Base-by-base conservation (phyloP, 2,888 invertebrate genomes). In the Ectemnius lituratus region DNA sequence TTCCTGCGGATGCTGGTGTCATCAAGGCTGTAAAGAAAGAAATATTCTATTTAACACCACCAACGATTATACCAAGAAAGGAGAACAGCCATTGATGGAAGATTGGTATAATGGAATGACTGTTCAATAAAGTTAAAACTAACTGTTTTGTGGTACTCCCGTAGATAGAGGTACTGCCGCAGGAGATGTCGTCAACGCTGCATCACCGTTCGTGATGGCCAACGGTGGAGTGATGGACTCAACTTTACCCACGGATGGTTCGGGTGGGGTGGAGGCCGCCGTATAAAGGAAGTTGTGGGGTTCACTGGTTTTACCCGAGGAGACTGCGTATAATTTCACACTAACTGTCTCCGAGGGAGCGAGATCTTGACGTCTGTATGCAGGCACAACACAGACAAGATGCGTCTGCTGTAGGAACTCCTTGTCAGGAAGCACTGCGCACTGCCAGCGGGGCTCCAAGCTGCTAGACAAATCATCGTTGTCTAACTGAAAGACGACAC, bases 351-450 rank as follows among this genome's bases (percentile, higher is more conserved):
- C 96, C 37, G 92, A 74, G 16, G 92, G 88, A 56, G 90, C 91
- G 73, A 95, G 93, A 90, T 95, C 95, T 76, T 93, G 91, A 79
- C 94, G 93, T 84, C 92, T 91, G 92, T 95, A 97, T 23, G 96
- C 93, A 23, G 97, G 97, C 80, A 97, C 95, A 84, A 95, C 95
- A 91, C 97, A 97, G 46, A 97, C 96, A 66, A 97, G 92, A 91
- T 97, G 97, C 23, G 96, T 97, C 95, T 97, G 93, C 89, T 97
- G 97, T 79, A 97, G 92, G 90, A 95, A 97, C 91, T 97, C 97
- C 90, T 97, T 97, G 88, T 97, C 96, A 0, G 97, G 97, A 49
- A 93, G 91, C n/a, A 96, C 96, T 74, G 94, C 93, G 85, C 95
- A 95, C 89, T 97, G 96, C 97, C 97, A 97, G 57, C 93, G 91